Percentiles rank a stretch among this genome's conserved stretches.
phyloP scores from a whole-genome alignment of 2,888 invertebrate genomes.

The Chironomus tentans region DNA sequence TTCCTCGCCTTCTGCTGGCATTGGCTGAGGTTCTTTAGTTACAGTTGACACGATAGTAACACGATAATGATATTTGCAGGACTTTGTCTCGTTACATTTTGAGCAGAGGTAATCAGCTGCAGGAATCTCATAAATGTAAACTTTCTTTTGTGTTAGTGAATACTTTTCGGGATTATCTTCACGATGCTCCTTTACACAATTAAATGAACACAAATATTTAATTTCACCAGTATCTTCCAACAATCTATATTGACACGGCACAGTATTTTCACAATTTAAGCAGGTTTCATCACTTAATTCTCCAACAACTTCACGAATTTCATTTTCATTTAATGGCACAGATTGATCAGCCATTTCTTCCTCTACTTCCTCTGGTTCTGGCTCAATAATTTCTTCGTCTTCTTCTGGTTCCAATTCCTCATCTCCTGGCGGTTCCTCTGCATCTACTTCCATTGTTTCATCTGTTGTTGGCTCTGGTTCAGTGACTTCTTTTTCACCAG shows the following conservation, averaged over 20 bases:
- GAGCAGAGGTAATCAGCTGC: slow-evolving; percentile 34
- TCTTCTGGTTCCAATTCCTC: slow-evolving; percentile 29
- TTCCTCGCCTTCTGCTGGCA: slow-evolving; percentile 38
- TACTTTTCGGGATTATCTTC: slow-evolving; percentile 38
- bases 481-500: slow-evolving; percentile 17
- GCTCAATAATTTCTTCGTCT: background rate
- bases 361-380: slow-evolving; percentile 35
- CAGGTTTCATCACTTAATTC: slow-evolving; percentile 40
- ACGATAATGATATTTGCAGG: slow-evolving; percentile 38
- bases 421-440: slow-evolving; percentile 20
- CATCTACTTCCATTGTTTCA: slow-evolving; percentile 26
- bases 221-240: slow-evolving; percentile 36
- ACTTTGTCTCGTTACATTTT: slow-evolving; percentile 35
- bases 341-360: slow-evolving; percentile 44
- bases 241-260: slow-evolving; percentile 40
- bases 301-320: slow-evolving; percentile 42
- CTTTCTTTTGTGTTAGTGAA: slow-evolving; percentile 34
- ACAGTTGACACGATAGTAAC: background rate
- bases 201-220: slow-evolving; percentile 43
- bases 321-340: slow-evolving; percentile 36
- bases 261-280: slow-evolving; percentile 42
- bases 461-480: slow-evolving; percentile 21
- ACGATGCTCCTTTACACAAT: slow-evolving; percentile 45
- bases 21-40: slow-evolving; percentile 28
- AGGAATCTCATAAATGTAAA: slow-evolving; percentile 38